phyloP scores from a whole-genome alignment of 2,888 invertebrate genomes.

The Autographa gamma region DNA sequence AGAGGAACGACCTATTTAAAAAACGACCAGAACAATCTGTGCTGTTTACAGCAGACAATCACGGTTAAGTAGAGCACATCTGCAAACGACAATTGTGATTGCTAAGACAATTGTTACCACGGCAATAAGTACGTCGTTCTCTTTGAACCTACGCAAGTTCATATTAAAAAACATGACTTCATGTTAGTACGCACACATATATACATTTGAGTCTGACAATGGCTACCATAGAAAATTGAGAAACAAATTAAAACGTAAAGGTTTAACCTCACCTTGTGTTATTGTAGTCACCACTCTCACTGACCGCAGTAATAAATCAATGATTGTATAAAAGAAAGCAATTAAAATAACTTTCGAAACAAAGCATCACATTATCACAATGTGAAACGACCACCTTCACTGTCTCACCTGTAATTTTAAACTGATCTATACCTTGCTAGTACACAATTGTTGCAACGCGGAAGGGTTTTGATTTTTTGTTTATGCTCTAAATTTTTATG shows the following conservation, averaged over 20 bases:
- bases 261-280: constrained; percentile 67
- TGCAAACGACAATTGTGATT: constrained; percentile 50
- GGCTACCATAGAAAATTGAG: constrained; percentile 26
- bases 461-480: constrained; percentile 85
- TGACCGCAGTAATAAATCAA: constrained; percentile 82
- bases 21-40: constrained; percentile 38
- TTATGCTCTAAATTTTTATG: constrained; percentile 86
- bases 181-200: neutral
- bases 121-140: constrained; percentile 41
- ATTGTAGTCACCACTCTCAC: constrained; percentile 65
- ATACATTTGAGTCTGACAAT: neutral
- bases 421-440: constrained; percentile 77
- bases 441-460: constrained; percentile 79
- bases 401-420: constrained; percentile 85
- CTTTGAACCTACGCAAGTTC: constrained; percentile 28
- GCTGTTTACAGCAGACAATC: constrained; percentile 45
- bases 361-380: constrained; percentile 84
- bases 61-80: constrained; percentile 53
- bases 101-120: constrained; percentile 46
- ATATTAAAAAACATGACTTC: constrained; percentile 13
- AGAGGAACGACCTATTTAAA: constrained; percentile 38
- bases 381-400: constrained; percentile 80
- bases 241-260: constrained; percentile 58
- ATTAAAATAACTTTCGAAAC: constrained; percentile 77
- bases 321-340: constrained; percentile 83